phyloP scores from a whole-genome alignment of 1,140 invertebrate genomes.

The Drosophila eugracilis region DNA sequence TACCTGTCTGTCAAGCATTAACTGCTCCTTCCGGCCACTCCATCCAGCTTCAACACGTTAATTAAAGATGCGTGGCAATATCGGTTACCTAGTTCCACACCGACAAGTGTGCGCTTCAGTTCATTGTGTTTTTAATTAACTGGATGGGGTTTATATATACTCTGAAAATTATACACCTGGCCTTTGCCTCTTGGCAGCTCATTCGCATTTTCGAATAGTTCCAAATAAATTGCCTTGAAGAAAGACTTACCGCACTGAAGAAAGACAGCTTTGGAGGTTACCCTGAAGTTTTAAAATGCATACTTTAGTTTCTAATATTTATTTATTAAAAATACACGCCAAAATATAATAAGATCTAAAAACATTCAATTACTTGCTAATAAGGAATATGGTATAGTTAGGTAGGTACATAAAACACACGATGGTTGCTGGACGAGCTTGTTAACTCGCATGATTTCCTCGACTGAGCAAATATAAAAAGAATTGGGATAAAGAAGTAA shows the following conservation, averaged over 20 bases:
- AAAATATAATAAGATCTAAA: slow-evolving; percentile 31
- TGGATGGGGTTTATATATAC: too few relatives aligned
- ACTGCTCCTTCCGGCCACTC: slow-evolving; percentile 32
- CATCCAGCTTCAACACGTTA: slow-evolving; percentile 48
- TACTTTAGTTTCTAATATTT: slow-evolving; percentile 11
- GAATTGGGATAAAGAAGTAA: slow-evolving; percentile 18
- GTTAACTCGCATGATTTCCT: neutral
- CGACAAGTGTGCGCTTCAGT: slow-evolving; percentile 6
- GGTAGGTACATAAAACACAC: slow-evolving; percentile 52
- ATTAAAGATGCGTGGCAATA: slow-evolving; percentile 68
- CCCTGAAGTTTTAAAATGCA: neutral
- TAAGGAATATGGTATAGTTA: slow-evolving; percentile 35
- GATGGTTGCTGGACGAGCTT: slow-evolving; percentile 9
- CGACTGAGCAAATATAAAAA: slow-evolving; percentile 4
- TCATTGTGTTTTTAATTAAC: slow-evolving; percentile 63
- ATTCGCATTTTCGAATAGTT: slow-evolving; percentile 2
- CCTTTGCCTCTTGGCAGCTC: slow-evolving; percentile 22
- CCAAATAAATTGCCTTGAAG: neutral
- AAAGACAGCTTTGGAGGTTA: too few relatives aligned
- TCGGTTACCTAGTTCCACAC: slow-evolving; percentile 23
- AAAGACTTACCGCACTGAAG: too few relatives aligned
- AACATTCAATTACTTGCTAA: slow-evolving; percentile 38
- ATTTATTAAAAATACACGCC: slow-evolving; percentile 46
- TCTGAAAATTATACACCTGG: too few relatives aligned
- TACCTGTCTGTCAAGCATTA: slow-evolving; percentile 43